These are phyloP conservation scores for Seriola dumerili DNA, from an alignment of 2,113 vertebrate species.

Conservation along the genomic window DNA sequence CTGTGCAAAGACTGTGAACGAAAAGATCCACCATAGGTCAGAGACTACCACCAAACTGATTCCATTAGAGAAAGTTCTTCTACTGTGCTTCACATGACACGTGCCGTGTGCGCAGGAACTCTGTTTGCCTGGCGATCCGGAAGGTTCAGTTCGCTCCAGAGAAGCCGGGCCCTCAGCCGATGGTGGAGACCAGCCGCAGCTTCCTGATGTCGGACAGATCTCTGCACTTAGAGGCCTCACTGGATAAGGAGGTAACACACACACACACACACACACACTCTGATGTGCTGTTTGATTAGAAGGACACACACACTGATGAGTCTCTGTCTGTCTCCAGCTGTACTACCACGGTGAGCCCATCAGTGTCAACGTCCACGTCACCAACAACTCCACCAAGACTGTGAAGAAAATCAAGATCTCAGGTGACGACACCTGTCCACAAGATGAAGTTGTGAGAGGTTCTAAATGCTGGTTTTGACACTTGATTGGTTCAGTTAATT, in stretches of 20 bases:
- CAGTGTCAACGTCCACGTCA: constrained; percentile 90
- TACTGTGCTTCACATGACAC: neutral
- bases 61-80: no score
- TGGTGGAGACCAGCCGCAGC: constrained; percentile 88
- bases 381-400: constrained; percentile 91
- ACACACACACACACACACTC: neutral
- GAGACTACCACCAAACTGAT: neutral
- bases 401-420: constrained; percentile 90
- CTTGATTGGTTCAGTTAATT: no score
- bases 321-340: constrained; percentile 73
- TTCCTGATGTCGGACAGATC: constrained; percentile 91
- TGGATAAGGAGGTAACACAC: constrained; percentile 88
- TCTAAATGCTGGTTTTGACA: no score
- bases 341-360: constrained; percentile 89
- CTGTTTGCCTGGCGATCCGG: constrained; percentile 88
- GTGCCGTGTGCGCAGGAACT: constrained; percentile 82
- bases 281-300: neutral
- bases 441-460: no score
- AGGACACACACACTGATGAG: neutral
- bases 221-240: constrained; percentile 88
- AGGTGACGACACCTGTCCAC: constrained; percentile 72
- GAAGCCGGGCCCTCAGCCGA: constrained; percentile 89
- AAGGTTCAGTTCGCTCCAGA: constrained; percentile 92
- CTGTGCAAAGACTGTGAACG: constrained; percentile 88
- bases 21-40: constrained; percentile 93